Evolutionary conservation across 2,113 vertebrate genomes (phyloP).

Genomic region (Mesitornis unicolor): DNA sequence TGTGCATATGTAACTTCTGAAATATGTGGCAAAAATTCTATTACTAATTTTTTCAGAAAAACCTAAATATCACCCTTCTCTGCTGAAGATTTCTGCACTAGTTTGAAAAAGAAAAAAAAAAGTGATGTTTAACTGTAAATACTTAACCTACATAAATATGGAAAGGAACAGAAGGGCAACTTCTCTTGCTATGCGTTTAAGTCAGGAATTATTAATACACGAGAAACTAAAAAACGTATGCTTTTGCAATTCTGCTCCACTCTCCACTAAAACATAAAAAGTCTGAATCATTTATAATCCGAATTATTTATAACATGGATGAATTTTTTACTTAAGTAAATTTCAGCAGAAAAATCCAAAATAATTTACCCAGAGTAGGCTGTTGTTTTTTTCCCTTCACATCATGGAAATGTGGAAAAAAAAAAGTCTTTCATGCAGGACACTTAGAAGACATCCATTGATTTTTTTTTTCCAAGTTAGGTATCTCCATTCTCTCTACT

Average conservation of each 20-base stretch:
- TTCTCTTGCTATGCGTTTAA: background rate
- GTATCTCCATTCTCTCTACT: background rate
- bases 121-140: background rate
- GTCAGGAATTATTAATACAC: background rate
- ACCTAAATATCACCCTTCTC: background rate
- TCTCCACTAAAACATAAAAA: background rate
- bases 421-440: background rate
- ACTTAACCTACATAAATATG: background rate
- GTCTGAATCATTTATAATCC: background rate
- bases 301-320: slow-evolving; percentile 1
- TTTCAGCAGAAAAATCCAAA: background rate
- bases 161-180: background rate
- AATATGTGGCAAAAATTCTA: background rate
- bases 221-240: background rate
- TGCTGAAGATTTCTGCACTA: background rate
- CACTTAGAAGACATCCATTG: background rate
- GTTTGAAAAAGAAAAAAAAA: background rate
- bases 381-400: background rate
- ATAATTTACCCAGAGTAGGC: background rate
- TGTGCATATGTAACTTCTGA: background rate
- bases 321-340: background rate
- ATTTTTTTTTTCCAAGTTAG: background rate
- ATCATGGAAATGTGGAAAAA: background rate
- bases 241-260: background rate
- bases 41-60: background rate